Evolutionary conservation across 2,113 vertebrate species (phyloP).

Genomic region (Mastomys coucha): DNA sequence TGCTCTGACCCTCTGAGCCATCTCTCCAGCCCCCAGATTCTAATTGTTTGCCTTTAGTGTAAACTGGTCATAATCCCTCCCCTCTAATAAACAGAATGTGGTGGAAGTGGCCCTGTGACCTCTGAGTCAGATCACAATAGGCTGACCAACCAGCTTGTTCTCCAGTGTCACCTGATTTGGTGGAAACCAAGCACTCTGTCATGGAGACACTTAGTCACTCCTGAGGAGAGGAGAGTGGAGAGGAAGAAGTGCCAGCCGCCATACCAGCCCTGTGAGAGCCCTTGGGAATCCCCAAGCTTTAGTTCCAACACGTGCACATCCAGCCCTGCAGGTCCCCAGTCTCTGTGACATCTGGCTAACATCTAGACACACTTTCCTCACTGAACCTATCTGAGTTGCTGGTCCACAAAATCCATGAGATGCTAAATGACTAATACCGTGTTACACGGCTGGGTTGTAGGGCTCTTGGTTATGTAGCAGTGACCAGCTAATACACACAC

Average conservation of each 20-base stretch:
- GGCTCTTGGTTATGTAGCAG: neutral
- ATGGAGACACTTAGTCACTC: neutral
- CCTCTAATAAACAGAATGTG: constrained; percentile 47
- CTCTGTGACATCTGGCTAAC: neutral
- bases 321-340: neutral
- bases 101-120: neutral
- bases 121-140: constrained; percentile 57
- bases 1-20: too few relatives aligned
- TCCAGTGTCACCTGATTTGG: neutral
- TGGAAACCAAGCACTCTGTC: neutral
- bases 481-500: neutral
- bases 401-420: neutral
- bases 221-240: neutral
- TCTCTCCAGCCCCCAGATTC: too few relatives aligned
- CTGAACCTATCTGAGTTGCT: neutral
- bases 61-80: neutral
- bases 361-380: neutral
- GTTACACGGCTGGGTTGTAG: neutral
- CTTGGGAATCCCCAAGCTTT: neutral
- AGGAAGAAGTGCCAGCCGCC: neutral
- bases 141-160: neutral
- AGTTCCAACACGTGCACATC: neutral
- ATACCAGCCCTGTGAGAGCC: neutral
- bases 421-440: neutral
- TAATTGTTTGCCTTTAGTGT: too few relatives aligned